Evolutionary conservation across 2,888 invertebrate genomes (phyloP).

Genomic region (Eilema sororculum): DNA sequence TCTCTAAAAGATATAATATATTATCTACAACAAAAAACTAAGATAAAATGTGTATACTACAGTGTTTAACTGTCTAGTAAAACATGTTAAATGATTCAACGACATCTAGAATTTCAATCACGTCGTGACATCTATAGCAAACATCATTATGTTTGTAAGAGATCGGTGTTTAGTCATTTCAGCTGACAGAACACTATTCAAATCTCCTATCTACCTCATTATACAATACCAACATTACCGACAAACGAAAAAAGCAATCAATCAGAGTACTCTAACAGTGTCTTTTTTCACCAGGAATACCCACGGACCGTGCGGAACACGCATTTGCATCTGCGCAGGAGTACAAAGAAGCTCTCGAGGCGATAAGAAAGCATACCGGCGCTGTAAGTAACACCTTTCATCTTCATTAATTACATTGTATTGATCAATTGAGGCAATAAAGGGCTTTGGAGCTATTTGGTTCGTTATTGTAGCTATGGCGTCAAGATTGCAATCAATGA

Average conservation of each 20-base stretch:
- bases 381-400: constrained; percentile 65
- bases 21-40: too few relatives aligned
- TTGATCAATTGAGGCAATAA: background rate
- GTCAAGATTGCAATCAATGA: background rate
- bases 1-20: too few relatives aligned
- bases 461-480: background rate
- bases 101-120: background rate
- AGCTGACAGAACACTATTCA: background rate
- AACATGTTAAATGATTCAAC: background rate
- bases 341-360: constrained; percentile 80
- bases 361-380: constrained; percentile 77
- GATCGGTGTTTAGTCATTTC: background rate
- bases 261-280: constrained; percentile 21
- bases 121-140: background rate
- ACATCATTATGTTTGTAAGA: background rate
- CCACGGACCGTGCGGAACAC: constrained; percentile 75
- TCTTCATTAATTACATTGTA: constrained; percentile 20
- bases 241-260: constrained; percentile 20
- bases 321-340: constrained; percentile 77
- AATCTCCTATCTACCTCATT: background rate
- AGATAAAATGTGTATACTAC: too few relatives aligned
- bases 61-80: too few relatives aligned
- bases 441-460: background rate
- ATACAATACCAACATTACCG: constrained; percentile 13
- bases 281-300: constrained; percentile 63